These are phyloP conservation scores for Bufotes viridis DNA, from an alignment of 2,797 vertebrate genomes.

Conservation along the genomic window DNA sequence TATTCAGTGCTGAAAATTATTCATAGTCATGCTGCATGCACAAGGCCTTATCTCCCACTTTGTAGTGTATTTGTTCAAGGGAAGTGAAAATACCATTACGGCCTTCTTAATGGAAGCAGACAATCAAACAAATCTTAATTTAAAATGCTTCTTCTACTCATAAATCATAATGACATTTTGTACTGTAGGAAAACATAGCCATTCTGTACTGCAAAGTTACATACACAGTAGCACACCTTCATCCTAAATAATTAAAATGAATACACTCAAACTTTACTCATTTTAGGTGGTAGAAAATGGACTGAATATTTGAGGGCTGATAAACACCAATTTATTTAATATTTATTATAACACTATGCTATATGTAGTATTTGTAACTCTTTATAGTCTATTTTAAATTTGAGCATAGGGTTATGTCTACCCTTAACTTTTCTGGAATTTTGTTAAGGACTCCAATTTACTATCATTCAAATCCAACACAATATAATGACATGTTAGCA, in stretches of 20 bases:
- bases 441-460: too few species aligned
- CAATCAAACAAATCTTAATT: constrained; percentile 80
- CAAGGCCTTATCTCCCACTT: constrained; percentile 59
- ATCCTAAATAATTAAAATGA: background rate
- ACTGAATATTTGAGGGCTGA: background rate
- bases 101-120: constrained; percentile 77
- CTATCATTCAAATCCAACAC: too few species aligned
- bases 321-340: background rate
- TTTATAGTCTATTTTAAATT: background rate
- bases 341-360: background rate
- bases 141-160: constrained; percentile 72
- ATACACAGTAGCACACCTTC: background rate
- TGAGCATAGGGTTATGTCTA: too few species aligned
- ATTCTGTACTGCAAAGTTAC: background rate
- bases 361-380: background rate
- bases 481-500: too few species aligned
- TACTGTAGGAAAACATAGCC: constrained; percentile 15
- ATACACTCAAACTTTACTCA: background rate
- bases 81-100: constrained; percentile 72
- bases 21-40: constrained; percentile 71
- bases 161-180: constrained; percentile 75
- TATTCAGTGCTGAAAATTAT: constrained; percentile 74
- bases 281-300: background rate
- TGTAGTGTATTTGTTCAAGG: constrained; percentile 74
- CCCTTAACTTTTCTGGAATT: too few species aligned